Evolutionary conservation across 2,797 vertebrate species (phyloP).

Genomic region (Gallinago stenura): DNA sequence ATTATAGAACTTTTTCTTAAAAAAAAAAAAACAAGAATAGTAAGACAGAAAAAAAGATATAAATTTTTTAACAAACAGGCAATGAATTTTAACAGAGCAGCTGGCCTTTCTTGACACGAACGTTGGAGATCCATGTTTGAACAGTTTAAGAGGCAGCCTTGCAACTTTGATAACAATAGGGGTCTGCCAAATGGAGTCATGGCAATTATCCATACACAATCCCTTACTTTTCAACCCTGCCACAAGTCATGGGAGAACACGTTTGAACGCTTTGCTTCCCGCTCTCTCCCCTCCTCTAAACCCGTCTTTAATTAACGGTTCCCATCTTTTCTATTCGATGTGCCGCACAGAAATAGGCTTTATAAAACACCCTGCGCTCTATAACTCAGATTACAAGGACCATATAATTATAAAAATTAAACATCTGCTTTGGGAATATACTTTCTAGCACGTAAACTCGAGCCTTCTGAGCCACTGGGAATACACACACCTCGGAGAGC

Average conservation of each 20-base stretch:
- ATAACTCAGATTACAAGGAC: not conserved
- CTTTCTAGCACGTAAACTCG: not conserved
- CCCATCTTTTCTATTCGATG: not conserved
- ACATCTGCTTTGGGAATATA: slow-evolving; percentile 16
- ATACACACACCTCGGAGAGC: not conserved
- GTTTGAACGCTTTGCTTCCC: slow-evolving; percentile 3
- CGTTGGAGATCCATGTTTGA: slow-evolving; percentile 14
- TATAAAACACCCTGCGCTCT: not conserved
- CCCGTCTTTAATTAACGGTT: slow-evolving; percentile 1
- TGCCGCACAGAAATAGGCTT: not conserved
- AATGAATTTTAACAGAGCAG: slow-evolving; percentile 28
- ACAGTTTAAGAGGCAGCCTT: slow-evolving; percentile 26
- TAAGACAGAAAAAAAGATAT: not conserved
- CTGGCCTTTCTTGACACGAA: slow-evolving; percentile 40
- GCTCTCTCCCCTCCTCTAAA: slow-evolving; percentile 3
- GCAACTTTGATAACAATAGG: slow-evolving; percentile 19
- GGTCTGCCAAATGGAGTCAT: slow-evolving; percentile 16
- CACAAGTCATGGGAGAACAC: not conserved
- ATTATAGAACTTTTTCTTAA: not conserved
- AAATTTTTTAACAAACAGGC: slow-evolving; percentile 3
- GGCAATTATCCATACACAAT: slow-evolving; percentile 58
- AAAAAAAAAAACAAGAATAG: not conserved
- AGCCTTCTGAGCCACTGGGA: not conserved
- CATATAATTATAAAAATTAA: slow-evolving; percentile 29
- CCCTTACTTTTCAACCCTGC: slow-evolving; percentile 7